Conservation (phyloP, 2,113 vertebrate genomes). For the Indicator maculatus region DNA sequence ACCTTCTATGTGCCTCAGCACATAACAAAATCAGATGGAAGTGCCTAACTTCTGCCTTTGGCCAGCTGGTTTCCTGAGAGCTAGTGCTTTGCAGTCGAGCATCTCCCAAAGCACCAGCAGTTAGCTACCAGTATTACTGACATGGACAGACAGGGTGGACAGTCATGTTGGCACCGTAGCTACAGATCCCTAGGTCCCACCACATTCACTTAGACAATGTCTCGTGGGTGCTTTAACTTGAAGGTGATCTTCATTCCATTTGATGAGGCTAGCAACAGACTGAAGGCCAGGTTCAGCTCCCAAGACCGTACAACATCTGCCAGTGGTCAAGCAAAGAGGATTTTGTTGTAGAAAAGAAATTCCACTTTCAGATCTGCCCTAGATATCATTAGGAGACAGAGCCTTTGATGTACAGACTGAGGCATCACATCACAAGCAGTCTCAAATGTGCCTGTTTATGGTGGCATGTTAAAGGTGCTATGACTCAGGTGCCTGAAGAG, state of each 20-base stretch:
- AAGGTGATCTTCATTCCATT: background rate
- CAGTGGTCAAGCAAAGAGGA: fast-evolving
- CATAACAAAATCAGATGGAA: background rate
- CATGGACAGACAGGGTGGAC: fast-evolving
- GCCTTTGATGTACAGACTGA: background rate
- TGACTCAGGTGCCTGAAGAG: constrained; percentile 58
- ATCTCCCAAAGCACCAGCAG: background rate
- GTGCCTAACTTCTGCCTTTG: background rate
- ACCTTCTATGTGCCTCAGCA: background rate
- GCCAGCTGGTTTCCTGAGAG: background rate
- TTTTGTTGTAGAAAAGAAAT: background rate
- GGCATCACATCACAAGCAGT: background rate
- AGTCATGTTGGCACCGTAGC: fast-evolving
- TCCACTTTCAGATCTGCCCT: background rate
- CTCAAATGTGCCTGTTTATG: constrained; percentile 37
- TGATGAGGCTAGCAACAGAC: background rate
- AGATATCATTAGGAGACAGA: background rate
- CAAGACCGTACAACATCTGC: background rate
- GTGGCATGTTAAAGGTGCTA: constrained; percentile 41
- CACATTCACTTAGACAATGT: fast-evolving
- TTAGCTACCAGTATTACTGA: background rate
- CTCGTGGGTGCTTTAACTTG: background rate
- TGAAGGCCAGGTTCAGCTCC: background rate
- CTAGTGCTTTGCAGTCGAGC: background rate
- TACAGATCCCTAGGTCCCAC: background rate